Percentiles rank a stretch among this genome's conserved stretches.
Conservation (phyloP, 2,797 vertebrate genomes). For the Halcyon chelicuti region DNA sequence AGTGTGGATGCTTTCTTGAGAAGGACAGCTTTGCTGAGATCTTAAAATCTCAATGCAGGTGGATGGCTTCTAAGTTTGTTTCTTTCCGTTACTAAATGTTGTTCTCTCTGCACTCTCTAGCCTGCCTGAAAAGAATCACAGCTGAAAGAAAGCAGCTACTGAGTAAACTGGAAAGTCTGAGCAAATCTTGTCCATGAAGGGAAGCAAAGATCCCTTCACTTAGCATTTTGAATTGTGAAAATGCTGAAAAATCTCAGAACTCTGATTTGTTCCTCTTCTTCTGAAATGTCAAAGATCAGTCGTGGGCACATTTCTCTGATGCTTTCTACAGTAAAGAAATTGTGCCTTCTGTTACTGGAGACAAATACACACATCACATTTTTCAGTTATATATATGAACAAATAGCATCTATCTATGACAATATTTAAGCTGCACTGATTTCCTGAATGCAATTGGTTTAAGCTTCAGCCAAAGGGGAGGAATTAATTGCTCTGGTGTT, state of each 20-base stretch:
- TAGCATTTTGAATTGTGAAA: background rate
- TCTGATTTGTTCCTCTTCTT: background rate
- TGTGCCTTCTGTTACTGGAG: background rate
- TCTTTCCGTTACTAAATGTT: background rate
- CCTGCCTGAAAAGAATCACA: background rate
- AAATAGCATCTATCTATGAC: no score
- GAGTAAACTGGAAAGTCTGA: background rate
- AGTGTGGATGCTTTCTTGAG: background rate
- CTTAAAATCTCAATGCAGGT: background rate
- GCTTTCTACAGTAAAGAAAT: background rate
- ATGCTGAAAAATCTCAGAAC: background rate
- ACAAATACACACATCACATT: rapidly evolving
- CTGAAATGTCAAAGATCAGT: background rate
- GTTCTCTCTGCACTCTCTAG: background rate
- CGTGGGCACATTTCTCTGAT: background rate
- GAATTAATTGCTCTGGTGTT: no score
- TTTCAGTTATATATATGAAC: no score
- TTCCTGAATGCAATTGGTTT: no score
- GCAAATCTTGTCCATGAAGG: background rate
- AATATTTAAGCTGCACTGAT: no score
- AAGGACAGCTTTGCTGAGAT: background rate
- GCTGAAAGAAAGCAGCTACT: background rate
- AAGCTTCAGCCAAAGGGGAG: no score
- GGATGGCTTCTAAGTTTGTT: background rate
- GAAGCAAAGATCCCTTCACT: background rate